Evolutionary conservation across 2,113 vertebrate genomes (phyloP), one percentile per base, ranked within the genome.

Genomic region (Rhea pennata): DNA sequence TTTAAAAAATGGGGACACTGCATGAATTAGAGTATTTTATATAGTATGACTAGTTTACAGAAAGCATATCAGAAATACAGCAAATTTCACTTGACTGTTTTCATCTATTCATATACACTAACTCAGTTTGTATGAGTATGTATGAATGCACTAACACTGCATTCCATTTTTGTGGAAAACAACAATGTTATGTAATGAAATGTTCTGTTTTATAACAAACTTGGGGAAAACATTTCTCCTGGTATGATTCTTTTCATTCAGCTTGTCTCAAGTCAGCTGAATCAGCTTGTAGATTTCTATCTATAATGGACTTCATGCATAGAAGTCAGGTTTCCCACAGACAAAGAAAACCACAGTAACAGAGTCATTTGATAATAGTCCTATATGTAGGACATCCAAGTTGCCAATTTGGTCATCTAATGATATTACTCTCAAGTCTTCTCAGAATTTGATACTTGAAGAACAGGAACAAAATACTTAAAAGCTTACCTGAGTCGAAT

Each of bases 401-500:
- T 10, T 61, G 46, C 36, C 53, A 39, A 5, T 13, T 23, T 53
- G 33, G 26, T 10, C 5, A 13, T 48, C 39, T 81, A 20, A 48
- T 39, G 21, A 1, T 9, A 44, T 48, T 17, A 48, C 12, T 12
- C n/a, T 72, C 27, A 54, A 58, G 29, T 15, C 7, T 17, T 48
- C 39, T 29, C 53, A 36, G 33, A 61, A 62, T 90, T 79, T 50
- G 31, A 17, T 26, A 46, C 29, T 40, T 77, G 31, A 44, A 59
- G 27, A 75, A 84, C 4, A 17, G 80, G 17, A 89, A 40, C 12
- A n/a, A 76, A 36, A 36, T 17, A 70, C 26, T 16, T 87, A 53
- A 58, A 82, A 89, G 46, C 70, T 90, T 87, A 99, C 99, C 99
- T 99, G 99, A 21, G 98, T 97, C 1, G 99, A 99, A 92, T 98